Base-by-base conservation (phyloP, 2,797 vertebrate species). In the Hephaestus fuliginosus region DNA sequence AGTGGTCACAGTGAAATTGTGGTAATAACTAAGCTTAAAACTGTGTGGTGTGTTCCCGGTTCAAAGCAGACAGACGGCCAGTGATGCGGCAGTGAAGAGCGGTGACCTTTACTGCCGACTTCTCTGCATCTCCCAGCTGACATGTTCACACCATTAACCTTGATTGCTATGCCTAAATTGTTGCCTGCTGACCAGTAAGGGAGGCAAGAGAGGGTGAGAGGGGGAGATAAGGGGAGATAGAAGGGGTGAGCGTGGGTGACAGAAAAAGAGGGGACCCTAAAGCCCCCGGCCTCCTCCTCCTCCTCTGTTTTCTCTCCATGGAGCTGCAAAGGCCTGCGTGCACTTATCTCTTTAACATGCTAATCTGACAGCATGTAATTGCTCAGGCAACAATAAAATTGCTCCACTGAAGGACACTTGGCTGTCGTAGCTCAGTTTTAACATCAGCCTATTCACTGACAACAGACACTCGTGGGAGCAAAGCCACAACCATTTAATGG, bases 331-430 rank as follows among this genome's bases (percentile, higher is more conserved):
- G 36, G 74, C 69, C 79, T 82, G 71, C 17, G 1, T 71, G 69
- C 60, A 28, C 76, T 72, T 44, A 20, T 77, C 66, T 85, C 88
- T 88, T 90, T 71, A 78, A 77, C 78, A 91, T 90, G 91, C 87
- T 88, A 90, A 91, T 93, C 86, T 84, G 81, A 86, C 74, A 86
- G 90, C 86, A 76, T 86, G 87, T 86, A 89, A 88, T 88, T 83
- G 74, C 77, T 85, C 78, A 65, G 58, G 82, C 74, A 80, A 81
- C 82, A 81, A 86, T 83, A 70, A 84, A 79, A 77, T 22, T 58
- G 64, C 69, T 72, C 56, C 76, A 69, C 33, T 84, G 73, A 82
- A 78, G 87, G 71, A 78, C 76, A 70, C 86, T 91, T 64, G 48
- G 77, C 72, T 2, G n/a, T 41, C 14, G 12, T 22, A 41, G 65